phyloP scores from a whole-genome alignment of 1,140 invertebrate genomes.

The Laupala kohalensis region DNA sequence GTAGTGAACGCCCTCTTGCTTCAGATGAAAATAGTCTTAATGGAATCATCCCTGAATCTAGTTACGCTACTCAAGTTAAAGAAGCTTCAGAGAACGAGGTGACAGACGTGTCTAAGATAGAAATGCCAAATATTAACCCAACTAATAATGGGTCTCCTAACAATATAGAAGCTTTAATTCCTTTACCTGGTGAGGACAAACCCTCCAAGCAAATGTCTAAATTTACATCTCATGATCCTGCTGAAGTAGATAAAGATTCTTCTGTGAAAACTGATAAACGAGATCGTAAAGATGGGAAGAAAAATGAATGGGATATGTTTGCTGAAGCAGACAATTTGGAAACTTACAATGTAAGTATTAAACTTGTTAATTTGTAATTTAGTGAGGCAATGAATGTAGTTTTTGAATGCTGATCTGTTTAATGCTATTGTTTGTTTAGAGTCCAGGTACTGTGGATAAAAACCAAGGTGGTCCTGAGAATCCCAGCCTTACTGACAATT shows the following conservation, averaged over 20 bases:
- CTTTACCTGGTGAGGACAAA: background rate
- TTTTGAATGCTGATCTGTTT: background rate
- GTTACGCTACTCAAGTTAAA: background rate
- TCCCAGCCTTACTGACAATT: constrained; percentile 90
- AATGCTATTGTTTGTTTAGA: constrained; percentile 43
- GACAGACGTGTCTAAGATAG: background rate
- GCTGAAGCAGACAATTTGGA: constrained; percentile 74
- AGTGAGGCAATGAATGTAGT: background rate
- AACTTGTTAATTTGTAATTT: background rate
- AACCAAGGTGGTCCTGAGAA: constrained; percentile 62
- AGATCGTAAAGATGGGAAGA: constrained; percentile 28
- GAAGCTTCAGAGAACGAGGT: background rate
- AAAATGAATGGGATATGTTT: constrained; percentile 72
- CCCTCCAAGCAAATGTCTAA: constrained; percentile 27
- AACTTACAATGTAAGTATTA: constrained; percentile 62
- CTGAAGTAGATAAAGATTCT: constrained; percentile 24
- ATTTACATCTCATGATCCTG: constrained; percentile 23
- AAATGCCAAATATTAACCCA: background rate
- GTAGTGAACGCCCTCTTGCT: constrained; percentile 22
- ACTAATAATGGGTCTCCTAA: background rate
- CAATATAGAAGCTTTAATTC: background rate
- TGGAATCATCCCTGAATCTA: background rate
- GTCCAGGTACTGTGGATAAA: constrained; percentile 53
- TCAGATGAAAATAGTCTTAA: constrained; percentile 18
- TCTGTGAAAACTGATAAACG: constrained; percentile 22